These are phyloP conservation scores for Mergus octosetaceus DNA, from an alignment of 2,797 vertebrate genomes.

Conservation along the genomic window DNA sequence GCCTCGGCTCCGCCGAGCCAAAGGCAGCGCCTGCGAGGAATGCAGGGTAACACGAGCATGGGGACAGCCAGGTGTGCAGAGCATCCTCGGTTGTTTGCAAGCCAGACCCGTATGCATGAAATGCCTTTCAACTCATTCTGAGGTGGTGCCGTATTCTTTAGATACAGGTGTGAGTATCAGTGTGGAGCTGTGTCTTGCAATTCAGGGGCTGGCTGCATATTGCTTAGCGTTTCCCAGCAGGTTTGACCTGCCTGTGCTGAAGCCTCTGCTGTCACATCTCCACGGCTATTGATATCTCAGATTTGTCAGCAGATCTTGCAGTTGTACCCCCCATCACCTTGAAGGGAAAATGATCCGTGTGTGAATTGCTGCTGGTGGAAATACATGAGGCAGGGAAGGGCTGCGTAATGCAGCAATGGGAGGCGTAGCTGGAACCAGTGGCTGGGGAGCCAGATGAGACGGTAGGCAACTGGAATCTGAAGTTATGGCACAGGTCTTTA, in stretches of 20 bases:
- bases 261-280: background rate
- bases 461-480: background rate
- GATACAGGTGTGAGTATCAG: rapidly evolving
- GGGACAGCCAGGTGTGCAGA: rapidly evolving
- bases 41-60: background rate
- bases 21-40: background rate
- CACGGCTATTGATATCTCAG: background rate
- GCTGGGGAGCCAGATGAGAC: background rate
- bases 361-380: background rate
- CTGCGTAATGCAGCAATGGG: background rate
- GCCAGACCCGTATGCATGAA: background rate
- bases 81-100: background rate
- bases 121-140: background rate
- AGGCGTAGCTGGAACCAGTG: background rate
- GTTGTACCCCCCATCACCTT: background rate
- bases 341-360: background rate
- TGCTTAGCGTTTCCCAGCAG: background rate
- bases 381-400: background rate
- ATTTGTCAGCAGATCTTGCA: background rate
- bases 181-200: background rate
- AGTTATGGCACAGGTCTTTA: background rate
- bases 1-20: background rate
- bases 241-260: background rate
- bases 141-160: background rate
- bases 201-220: background rate